These are phyloP conservation scores for Camponotus pennsylvanicus DNA, from an alignment of 1,140 invertebrate genomes.

Conservation along the genomic window DNA sequence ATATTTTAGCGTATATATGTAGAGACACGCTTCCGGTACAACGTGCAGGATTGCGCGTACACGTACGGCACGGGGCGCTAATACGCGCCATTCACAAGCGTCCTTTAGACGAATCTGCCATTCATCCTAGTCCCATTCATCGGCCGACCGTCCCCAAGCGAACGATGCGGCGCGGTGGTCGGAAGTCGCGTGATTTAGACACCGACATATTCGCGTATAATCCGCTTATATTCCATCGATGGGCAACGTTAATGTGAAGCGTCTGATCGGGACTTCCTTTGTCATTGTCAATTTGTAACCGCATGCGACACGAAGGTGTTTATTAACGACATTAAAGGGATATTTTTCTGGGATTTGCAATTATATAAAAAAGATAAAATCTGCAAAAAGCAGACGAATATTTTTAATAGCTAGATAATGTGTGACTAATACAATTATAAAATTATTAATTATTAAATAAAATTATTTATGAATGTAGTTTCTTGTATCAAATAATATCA, in stretches of 20 bases:
- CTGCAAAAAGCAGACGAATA: background rate
- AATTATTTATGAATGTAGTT: background rate
- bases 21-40: background rate
- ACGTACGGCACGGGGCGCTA: background rate
- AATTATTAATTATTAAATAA: no score
- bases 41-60: conserved; percentile 16
- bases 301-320: conserved; percentile 2
- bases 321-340: background rate
- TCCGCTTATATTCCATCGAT: conserved; percentile 37
- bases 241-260: conserved; percentile 27
- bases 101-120: conserved; percentile 53
- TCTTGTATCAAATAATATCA: background rate
- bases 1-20: background rate
- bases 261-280: conserved; percentile 37
- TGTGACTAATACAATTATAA: background rate
- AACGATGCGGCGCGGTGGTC: conserved; percentile 13
- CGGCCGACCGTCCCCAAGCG: conserved; percentile 25
- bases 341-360: background rate
- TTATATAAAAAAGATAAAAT: background rate
- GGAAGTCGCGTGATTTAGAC: conserved; percentile 62
- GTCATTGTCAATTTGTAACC: conserved; percentile 43
- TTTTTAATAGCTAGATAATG: background rate
- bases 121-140: conserved; percentile 60
- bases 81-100: conserved; percentile 50
- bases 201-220: conserved; percentile 56